phyloP scores from a whole-genome alignment of 2,113 vertebrate genomes.

The Malurus cyaneus region DNA sequence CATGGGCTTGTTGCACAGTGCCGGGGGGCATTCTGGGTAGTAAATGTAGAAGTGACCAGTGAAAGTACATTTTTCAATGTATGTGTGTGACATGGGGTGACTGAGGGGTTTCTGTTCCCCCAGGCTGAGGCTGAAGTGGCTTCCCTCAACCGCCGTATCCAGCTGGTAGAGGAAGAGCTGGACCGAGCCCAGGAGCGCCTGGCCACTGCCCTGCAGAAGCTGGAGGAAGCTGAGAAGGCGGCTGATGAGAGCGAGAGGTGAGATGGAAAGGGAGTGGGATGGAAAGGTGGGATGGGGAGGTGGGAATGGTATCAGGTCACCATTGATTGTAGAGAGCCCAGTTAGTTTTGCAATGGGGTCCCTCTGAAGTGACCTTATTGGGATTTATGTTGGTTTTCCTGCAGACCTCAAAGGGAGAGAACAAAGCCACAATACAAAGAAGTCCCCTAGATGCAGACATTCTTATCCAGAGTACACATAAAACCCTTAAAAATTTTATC shows the following conservation, averaged over 20 bases:
- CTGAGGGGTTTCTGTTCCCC: neutral
- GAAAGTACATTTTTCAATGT: neutral
- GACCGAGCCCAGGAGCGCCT: constrained; percentile 95
- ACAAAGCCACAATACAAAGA: neutral
- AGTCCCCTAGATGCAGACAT: neutral
- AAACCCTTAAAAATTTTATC: neutral
- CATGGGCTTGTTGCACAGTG: neutral
- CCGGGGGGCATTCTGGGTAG: neutral
- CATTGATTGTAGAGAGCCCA: neutral
- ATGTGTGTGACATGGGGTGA: neutral
- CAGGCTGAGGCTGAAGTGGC: constrained; percentile 97
- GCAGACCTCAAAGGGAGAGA: neutral
- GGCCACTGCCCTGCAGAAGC: constrained; percentile 93
- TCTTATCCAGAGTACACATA: neutral
- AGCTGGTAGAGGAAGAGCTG: constrained; percentile 97
- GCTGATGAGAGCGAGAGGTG: constrained; percentile 97
- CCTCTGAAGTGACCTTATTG: neutral
- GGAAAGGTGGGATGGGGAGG: too few relatives aligned
- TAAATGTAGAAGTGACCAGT: neutral
- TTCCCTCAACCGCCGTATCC: constrained; percentile 94
- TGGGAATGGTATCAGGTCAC: fast-evolving
- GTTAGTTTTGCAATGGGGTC: neutral
- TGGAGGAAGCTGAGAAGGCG: constrained; percentile 96
- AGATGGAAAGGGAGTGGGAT: neutral
- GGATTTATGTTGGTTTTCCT: neutral